Evolutionary conservation across 2,888 invertebrate species (phyloP).

Genomic region (Prostheceraeus crozeri): DNA sequence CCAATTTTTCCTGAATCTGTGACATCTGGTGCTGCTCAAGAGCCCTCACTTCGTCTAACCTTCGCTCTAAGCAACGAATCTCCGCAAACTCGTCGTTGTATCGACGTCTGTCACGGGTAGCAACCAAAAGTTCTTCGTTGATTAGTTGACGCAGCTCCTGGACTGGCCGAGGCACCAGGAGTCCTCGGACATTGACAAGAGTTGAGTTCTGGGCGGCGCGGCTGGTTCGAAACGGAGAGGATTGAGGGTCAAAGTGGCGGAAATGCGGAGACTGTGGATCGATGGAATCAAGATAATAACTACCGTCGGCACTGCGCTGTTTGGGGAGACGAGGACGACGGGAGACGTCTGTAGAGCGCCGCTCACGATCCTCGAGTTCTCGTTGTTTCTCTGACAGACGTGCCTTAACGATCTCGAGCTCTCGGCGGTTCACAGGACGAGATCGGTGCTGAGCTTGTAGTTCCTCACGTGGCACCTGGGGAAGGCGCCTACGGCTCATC

Average conservation of each 20-base stretch:
- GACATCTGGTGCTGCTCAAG: slow-evolving; percentile 40
- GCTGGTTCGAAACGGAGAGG: neutral
- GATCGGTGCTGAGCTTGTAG: neutral
- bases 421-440: neutral
- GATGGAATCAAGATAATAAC: slow-evolving; percentile 7
- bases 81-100: slow-evolving; percentile 58
- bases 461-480: neutral
- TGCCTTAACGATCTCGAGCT: slow-evolving; percentile 5
- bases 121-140: slow-evolving; percentile 59
- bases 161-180: slow-evolving; percentile 37
- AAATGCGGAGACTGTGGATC: neutral
- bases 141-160: slow-evolving; percentile 48
- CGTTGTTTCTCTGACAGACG: slow-evolving; percentile 5
- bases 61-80: slow-evolving; percentile 50
- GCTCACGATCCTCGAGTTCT: neutral
- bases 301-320: slow-evolving; percentile 18
- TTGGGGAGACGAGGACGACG: neutral
- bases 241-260: neutral
- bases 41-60: slow-evolving; percentile 44
- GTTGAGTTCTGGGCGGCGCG: neutral
- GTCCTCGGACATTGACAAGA: neutral
- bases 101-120: slow-evolving; percentile 54
- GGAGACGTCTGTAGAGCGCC: neutral
- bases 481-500: slow-evolving; percentile 9
- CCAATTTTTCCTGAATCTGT: slow-evolving; percentile 41